Conservation (phyloP, 2,888 invertebrate genomes). For the Chalcosyrphus nemorum region DNA sequence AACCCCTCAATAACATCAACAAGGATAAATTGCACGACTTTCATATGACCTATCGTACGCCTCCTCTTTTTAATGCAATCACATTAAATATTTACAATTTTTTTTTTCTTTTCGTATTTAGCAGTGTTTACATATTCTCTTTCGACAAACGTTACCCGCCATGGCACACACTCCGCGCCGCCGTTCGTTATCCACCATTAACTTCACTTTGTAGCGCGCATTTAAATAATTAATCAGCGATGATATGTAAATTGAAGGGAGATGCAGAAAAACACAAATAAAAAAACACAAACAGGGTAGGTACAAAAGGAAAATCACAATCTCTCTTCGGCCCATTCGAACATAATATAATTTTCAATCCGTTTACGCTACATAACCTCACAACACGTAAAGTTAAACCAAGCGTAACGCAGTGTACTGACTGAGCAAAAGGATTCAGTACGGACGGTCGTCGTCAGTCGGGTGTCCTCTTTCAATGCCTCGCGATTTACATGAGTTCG, state of each 20-base stretch:
- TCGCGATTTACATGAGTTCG: constrained; percentile 42
- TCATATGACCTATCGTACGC: neutral
- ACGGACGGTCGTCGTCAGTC: neutral
- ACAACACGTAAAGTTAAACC: constrained; percentile 51
- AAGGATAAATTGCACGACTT: neutral
- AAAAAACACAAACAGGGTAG: neutral
- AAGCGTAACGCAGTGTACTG: constrained; percentile 27
- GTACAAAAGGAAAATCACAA: constrained; percentile 25
- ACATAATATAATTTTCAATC: constrained; percentile 53
- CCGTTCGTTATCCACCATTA: constrained; percentile 47
- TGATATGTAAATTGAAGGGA: constrained; percentile 52
- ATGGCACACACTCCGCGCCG: neutral
- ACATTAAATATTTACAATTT: constrained; percentile 29
- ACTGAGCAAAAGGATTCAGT: constrained; percentile 8
- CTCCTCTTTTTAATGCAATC: constrained; percentile 14
- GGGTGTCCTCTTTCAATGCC: constrained; percentile 27
- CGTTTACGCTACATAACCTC: constrained; percentile 54
- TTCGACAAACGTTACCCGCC: neutral
- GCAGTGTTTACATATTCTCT: constrained; percentile 51
- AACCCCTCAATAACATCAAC: neutral
- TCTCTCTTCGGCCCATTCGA: neutral
- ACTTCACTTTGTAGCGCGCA: constrained; percentile 41
- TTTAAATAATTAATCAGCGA: constrained; percentile 65
- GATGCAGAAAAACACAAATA: constrained; percentile 15
- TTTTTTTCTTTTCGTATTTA: constrained; percentile 16